These are phyloP conservation scores for Elegia similella DNA, from an alignment of 2,888 invertebrate species.

Conservation along the genomic window DNA sequence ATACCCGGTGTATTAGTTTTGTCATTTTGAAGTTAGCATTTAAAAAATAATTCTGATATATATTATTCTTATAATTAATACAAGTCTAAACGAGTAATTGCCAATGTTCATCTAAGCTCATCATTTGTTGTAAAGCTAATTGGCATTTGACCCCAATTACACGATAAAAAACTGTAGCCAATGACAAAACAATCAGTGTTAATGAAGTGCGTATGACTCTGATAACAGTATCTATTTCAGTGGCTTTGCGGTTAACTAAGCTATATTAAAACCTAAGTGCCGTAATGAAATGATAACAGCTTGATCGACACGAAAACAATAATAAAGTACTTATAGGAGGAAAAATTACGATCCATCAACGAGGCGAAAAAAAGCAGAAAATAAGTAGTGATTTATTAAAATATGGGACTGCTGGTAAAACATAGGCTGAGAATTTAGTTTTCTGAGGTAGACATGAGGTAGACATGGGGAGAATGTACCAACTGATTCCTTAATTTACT, in stretches of 20 bases:
- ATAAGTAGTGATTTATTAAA: not conserved
- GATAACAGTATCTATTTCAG: constrained; percentile 36
- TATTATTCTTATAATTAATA: constrained; percentile 8
- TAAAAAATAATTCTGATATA: no score
- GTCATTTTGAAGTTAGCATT: no score
- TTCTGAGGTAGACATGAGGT: no score
- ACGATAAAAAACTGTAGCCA: constrained; percentile 62
- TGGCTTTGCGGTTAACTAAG: not conserved
- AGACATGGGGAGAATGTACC: no score
- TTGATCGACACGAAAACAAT: not conserved
- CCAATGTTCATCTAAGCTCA: constrained; percentile 41
- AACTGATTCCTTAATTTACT: no score
- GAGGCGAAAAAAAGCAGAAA: not conserved
- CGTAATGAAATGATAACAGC: not conserved
- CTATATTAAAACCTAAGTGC: not conserved
- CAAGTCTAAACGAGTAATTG: constrained; percentile 46
- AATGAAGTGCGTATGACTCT: constrained; percentile 57
- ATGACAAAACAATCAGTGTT: constrained; percentile 70
- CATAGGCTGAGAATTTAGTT: no score
- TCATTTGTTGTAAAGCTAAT: constrained; percentile 54
- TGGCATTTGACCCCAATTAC: constrained; percentile 69
- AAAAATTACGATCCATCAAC: no score
- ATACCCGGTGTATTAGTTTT: no score
- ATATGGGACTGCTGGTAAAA: no score
- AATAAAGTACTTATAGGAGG: not conserved